Evolutionary conservation across 2,888 invertebrate species (phyloP).

Genomic region (Sicus ferrugineus): DNA sequence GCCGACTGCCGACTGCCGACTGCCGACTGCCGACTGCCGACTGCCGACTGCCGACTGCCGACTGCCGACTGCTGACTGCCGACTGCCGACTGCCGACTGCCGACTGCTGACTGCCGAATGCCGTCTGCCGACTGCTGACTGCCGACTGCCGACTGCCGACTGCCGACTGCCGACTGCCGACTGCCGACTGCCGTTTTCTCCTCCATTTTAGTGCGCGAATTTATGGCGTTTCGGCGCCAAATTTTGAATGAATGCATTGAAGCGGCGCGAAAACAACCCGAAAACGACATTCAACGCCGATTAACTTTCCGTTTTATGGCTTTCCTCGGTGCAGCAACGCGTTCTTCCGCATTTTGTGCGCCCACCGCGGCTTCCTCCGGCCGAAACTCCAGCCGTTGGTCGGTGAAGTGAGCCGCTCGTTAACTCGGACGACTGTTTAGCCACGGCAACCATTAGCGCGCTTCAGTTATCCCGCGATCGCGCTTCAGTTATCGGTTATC

Average conservation of each 20-base stretch:
- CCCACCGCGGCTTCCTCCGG: no score
- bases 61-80: neutral
- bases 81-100: neutral
- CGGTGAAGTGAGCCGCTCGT: neutral
- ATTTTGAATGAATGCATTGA: neutral
- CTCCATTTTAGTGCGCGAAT: neutral
- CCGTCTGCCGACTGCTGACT: neutral
- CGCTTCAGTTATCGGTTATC: no score
- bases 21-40: neutral
- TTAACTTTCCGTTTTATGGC: neutral
- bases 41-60: neutral
- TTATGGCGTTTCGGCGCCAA: constrained; percentile 2
- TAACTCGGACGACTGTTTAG: no score
- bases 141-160: neutral
- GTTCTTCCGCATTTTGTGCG: neutral
- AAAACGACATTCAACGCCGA: neutral
- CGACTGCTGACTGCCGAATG: neutral
- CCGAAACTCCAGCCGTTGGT: no score
- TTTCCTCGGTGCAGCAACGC: neutral
- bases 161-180: neutral
- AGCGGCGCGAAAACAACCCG: neutral
- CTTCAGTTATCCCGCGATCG: neutral
- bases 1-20: neutral
- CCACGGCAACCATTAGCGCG: no score
- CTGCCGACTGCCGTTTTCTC: neutral